Conservation (phyloP, 2,113 vertebrate genomes). For the Danionella cerebrum region DNA sequence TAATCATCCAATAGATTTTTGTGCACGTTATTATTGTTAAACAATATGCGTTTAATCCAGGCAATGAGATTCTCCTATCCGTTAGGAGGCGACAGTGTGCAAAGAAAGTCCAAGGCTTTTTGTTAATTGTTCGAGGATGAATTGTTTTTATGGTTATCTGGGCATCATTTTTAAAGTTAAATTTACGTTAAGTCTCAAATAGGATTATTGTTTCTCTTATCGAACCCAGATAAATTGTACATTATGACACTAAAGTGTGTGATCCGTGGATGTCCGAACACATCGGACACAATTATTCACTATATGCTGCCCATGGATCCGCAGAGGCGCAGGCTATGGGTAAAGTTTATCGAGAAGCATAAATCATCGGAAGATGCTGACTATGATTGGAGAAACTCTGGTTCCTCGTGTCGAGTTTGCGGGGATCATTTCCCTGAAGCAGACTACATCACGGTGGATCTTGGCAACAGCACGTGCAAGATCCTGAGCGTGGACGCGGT, state of each 20-base stretch:
- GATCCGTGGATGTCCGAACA: conserved; percentile 26
- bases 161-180: too few relatives aligned
- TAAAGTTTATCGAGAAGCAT: conserved; percentile 1
- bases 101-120: too few relatives aligned
- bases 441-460: conserved; percentile 6
- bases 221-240: neutral
- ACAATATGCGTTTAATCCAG: too few relatives aligned
- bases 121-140: too few relatives aligned
- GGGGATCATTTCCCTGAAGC: conserved; percentile 28
- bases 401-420: neutral
- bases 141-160: too few relatives aligned
- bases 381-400: neutral
- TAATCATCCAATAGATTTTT: too few relatives aligned
- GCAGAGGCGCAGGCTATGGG: conserved; percentile 18
- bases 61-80: too few relatives aligned
- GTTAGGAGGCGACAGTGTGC: neutral
- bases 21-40: too few relatives aligned
- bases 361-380: neutral
- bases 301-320: conserved; percentile 29
- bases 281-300: conserved; percentile 31
- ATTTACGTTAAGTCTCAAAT: too few relatives aligned
- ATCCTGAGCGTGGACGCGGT: conserved; percentile 34
- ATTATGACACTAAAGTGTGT: conserved; percentile 27
- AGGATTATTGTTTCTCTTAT: too few relatives aligned
- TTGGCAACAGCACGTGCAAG: conserved; percentile 17